Conservation (phyloP, 2,797 vertebrate genomes). For the Aldrovandia affinis region DNA sequence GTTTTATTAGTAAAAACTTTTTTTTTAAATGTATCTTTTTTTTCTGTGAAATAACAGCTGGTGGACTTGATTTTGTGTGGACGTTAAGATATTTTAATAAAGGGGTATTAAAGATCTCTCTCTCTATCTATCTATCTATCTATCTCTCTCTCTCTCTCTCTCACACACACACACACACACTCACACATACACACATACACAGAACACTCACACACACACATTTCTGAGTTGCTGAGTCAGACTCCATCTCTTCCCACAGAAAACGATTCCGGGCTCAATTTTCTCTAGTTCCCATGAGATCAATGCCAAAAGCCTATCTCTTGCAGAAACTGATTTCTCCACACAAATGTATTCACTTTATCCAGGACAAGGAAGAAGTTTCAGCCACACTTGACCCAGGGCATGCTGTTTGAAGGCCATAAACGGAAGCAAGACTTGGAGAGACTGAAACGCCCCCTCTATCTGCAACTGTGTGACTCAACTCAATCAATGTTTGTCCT, state of each 20-base stretch:
- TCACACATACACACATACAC: constrained; percentile 49
- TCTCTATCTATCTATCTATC: too few species aligned
- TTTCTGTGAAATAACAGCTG: too few species aligned
- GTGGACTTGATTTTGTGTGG: too few species aligned
- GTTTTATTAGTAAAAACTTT: too few species aligned
- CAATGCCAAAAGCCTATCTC: neutral
- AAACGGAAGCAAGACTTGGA: neutral
- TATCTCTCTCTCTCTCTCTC: neutral
- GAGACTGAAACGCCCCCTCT: neutral
- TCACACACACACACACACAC: neutral
- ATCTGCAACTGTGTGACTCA: too few species aligned
- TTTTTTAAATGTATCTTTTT: too few species aligned
- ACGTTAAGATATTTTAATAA: too few species aligned
- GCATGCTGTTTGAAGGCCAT: neutral
- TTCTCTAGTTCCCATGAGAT: neutral
- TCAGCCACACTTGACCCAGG: neutral
- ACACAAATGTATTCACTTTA: neutral
- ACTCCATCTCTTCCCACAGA: too few species aligned
- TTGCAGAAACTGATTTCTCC: constrained; percentile 1
- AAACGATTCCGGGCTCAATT: too few species aligned
- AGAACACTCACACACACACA: constrained; percentile 12
- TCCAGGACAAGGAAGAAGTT: neutral
- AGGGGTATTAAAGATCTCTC: too few species aligned
- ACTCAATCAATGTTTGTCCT: too few species aligned
- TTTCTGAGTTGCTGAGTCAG: too few species aligned